Evolutionary conservation across 2,113 vertebrate genomes (phyloP), one percentile per base, ranked within the genome.

Genomic region (Dendropsophus ebraccatus): DNA sequence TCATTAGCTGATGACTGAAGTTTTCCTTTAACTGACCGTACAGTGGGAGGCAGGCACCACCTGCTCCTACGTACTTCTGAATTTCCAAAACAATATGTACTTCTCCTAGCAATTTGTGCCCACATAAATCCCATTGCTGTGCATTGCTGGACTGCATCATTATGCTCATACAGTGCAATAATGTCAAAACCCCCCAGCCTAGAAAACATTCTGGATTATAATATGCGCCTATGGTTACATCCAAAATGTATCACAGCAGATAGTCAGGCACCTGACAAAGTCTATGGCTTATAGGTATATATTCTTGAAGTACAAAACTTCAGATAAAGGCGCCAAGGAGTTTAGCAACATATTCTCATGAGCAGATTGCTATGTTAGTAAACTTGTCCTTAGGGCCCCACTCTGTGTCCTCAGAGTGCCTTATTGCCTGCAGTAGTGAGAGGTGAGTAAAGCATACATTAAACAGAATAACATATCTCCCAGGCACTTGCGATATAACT

Each of bases 401-500:
- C 84, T 83, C 32, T 25, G 28, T 35, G 23, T 25, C n/a, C 16
- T n/a, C 35, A 56, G 52, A 81, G 50, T 73, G 70, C 78, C 84
- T 86, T 73, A 49, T 81, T 69, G 85, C 85, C 78, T 81, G 77
- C 56, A 60, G 62, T 35, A 86, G 60, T 25, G 76, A 35, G 49
- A 86, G 72, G 62, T 73, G 65, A 52, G 81, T 81, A 49, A 81
- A 62, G 78, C 56, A 23, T 72, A 74, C 52, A 62, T 37, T 19
- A 56, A 35, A 80, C 50, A 60, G 50, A 81, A 86, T 47, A 84
- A 81, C 52, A 52, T 69, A 80, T 56, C 58, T 62, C 76, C 74
- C 85, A 86, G 85, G 85, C 85, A 86, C 85, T 81, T 86, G 77
- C 78, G 85, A 86, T 74, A 81, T 62, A 86, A 72, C 65, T 73